phyloP scores from a whole-genome alignment of 37 sponge, comb jelly and placozoan species.

The Oopsacas minuta region DNA sequence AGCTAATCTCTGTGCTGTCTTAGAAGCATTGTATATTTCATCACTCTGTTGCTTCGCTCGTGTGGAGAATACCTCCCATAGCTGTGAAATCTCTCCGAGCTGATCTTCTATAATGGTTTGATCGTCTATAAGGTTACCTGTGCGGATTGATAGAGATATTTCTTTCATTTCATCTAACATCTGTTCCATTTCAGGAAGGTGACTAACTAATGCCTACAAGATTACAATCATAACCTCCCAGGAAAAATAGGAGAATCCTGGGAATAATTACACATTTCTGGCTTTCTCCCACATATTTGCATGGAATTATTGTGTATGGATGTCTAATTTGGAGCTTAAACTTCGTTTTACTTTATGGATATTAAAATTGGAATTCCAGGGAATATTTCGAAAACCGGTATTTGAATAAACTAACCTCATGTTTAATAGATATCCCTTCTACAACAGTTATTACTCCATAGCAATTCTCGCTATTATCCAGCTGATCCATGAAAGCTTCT shows the following conservation, averaged over 20 bases:
- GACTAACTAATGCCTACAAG: neutral
- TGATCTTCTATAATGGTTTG: neutral
- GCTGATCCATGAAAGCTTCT: neutral
- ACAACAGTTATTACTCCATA: neutral
- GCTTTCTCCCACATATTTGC: too few species aligned
- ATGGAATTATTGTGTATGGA: too few species aligned
- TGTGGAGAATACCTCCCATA: neutral
- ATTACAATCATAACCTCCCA: too few species aligned
- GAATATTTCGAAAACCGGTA: too few species aligned
- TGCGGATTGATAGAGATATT: neutral
- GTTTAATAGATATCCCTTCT: neutral
- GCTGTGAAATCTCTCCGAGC: neutral
- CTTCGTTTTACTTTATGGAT: too few species aligned
- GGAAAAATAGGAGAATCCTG: too few species aligned
- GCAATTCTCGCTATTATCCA: slow-evolving; percentile 1
- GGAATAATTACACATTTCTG: too few species aligned
- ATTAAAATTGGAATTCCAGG: too few species aligned
- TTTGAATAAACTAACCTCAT: too few species aligned
- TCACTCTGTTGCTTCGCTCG: neutral
- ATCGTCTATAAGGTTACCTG: neutral
- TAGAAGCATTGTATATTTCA: neutral
- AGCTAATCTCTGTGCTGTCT: neutral
- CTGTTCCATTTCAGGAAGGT: neutral
- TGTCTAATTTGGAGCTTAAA: too few species aligned
- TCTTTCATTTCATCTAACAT: neutral